Evolutionary conservation across 1,140 invertebrate genomes (phyloP).

Genomic region (Leptinotarsa defecta): DNA sequence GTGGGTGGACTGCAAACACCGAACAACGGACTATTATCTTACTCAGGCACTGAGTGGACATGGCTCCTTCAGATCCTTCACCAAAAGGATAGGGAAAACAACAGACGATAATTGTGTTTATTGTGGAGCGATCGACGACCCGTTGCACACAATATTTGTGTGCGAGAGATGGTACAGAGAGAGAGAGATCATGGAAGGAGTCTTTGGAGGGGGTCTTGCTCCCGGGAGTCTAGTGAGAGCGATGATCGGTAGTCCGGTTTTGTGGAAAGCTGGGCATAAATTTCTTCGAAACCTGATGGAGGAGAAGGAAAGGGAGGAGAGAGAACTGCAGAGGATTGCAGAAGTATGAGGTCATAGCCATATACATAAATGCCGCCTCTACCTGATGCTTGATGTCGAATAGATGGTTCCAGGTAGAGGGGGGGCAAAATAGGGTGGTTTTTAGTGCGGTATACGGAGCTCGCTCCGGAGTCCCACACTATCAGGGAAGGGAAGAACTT

Average conservation of each 20-base stretch:
- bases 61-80: constrained; percentile 36
- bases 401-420: not conserved
- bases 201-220: not conserved
- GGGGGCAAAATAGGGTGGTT: not conserved
- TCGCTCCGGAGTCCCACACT: not conserved
- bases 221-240: not conserved
- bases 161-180: constrained; percentile 38
- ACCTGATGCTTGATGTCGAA: not conserved
- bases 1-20: constrained; percentile 35
- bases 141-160: constrained; percentile 43
- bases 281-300: not conserved
- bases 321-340: not conserved
- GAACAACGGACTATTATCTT: constrained; percentile 35
- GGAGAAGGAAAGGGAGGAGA: constrained; percentile 2
- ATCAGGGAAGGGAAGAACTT: not conserved
- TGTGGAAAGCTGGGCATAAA: not conserved
- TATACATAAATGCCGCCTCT: not conserved
- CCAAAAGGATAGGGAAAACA: constrained; percentile 28
- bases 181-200: not conserved
- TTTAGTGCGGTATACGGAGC: not conserved
- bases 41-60: constrained; percentile 41
- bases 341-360: too few relatives aligned
- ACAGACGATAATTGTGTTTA: constrained; percentile 27
- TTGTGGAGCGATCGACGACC: constrained; percentile 36
- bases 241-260: not conserved